Evolutionary conservation across 2,113 vertebrate genomes (phyloP).

Genomic region (Pterocles orientalis): DNA sequence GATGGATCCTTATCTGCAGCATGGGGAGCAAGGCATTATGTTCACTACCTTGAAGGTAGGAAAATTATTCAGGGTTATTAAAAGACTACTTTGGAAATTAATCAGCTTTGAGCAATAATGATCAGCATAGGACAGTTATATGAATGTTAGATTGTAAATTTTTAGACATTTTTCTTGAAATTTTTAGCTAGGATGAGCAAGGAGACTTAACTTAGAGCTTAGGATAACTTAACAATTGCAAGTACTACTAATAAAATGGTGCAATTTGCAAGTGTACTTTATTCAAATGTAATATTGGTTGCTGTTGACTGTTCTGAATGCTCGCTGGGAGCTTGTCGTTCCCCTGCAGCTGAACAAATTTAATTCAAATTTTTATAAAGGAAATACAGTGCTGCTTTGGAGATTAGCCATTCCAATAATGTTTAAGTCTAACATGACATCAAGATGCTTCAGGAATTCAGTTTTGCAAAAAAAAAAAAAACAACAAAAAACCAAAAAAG

Average conservation of each 20-base stretch:
- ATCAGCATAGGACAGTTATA: not conserved
- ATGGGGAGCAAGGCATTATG: constrained; percentile 98
- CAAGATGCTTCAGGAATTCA: not conserved
- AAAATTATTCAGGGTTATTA: not conserved
- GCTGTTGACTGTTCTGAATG: not conserved
- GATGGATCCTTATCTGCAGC: constrained; percentile 96
- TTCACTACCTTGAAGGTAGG: constrained; percentile 96
- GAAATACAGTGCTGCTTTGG: not conserved
- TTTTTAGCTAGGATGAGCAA: not conserved
- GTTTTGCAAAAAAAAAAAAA: not conserved
- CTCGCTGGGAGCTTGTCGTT: not conserved
- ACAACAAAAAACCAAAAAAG: too few relatives aligned
- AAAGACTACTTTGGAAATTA: not conserved
- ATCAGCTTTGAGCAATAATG: not conserved
- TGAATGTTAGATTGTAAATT: not conserved
- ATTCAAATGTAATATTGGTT: not conserved
- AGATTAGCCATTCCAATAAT: not conserved
- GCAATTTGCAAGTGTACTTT: not conserved
- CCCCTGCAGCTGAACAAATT: not conserved
- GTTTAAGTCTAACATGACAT: not conserved
- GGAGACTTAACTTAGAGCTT: not conserved
- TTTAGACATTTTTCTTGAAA: not conserved
- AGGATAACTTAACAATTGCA: not conserved
- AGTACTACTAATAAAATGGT: not conserved
- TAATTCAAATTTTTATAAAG: not conserved